These are phyloP conservation scores for Oplegnathus fasciatus DNA, from an alignment of 2,113 vertebrate species.

Conservation along the genomic window DNA sequence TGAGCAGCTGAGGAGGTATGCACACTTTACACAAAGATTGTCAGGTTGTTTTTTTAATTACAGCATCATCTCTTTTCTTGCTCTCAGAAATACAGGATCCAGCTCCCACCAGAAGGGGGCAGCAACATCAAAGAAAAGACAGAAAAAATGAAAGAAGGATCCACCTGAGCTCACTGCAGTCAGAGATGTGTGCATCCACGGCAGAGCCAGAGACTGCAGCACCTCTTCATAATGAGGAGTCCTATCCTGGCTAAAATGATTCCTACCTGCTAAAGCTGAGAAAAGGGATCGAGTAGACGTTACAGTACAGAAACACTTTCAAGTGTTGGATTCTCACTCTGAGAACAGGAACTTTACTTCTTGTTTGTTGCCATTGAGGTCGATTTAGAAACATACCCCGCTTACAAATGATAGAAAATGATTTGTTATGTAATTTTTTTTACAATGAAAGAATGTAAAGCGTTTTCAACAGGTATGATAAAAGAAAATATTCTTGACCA, in stretches of 20 bases:
- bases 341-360: not conserved
- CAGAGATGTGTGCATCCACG: not conserved
- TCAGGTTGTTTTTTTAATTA: not conserved
- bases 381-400: not conserved
- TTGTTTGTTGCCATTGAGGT: not conserved
- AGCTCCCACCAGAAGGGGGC: conserved; percentile 63
- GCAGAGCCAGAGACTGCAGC: not conserved
- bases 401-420: not conserved
- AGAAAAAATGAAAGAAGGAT: conserved; percentile 29
- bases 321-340: not conserved
- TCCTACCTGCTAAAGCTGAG: not conserved
- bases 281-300: not conserved
- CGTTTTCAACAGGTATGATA: not conserved
- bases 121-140: conserved; percentile 65
- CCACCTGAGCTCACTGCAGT: rapidly evolving
- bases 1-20: not conserved
- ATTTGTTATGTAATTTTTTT: not conserved
- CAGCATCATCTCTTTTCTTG: not conserved
- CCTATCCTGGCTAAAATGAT: not conserved
- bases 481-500: not conserved
- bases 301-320: not conserved
- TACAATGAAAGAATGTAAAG: not conserved
- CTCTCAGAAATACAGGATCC: conserved; percentile 38
- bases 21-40: not conserved
- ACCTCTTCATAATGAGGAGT: not conserved